Evolutionary conservation across 2,113 vertebrate species (phyloP).

Genomic region (Heloderma charlesbogerti): DNA sequence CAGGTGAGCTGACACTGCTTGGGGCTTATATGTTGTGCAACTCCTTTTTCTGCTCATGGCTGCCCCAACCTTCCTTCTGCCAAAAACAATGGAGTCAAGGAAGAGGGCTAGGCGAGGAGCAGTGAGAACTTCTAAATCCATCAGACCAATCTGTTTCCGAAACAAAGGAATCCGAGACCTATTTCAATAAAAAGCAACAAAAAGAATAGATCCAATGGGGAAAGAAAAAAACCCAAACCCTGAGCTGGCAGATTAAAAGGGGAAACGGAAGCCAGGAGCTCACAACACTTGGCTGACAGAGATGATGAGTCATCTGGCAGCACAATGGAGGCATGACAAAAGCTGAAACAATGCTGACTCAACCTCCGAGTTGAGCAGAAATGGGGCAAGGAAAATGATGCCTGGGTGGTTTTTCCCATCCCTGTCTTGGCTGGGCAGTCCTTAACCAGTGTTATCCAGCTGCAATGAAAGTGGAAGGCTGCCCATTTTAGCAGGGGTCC

Average conservation of each 20-base stretch:
- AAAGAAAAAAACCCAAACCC: conserved; percentile 1
- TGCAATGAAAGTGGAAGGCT: background rate
- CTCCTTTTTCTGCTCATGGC: too few relatives aligned
- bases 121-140: conserved; percentile 54
- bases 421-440: background rate
- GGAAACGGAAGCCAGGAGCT: conserved; percentile 51
- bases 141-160: conserved; percentile 49
- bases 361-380: conserved; percentile 45
- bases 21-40: background rate
- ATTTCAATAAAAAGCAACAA: background rate
- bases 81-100: background rate
- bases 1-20: too few relatives aligned
- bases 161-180: conserved; percentile 31
- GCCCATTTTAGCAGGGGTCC: background rate
- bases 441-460: background rate
- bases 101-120: conserved; percentile 16
- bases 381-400: conserved; percentile 7
- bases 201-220: conserved; percentile 50
- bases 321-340: conserved; percentile 63
- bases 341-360: conserved; percentile 74
- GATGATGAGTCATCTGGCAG: conserved; percentile 57
- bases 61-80: background rate
- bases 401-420: background rate
- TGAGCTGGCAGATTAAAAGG: conserved; percentile 41
- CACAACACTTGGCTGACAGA: background rate